phyloP scores from a whole-genome alignment of 2,888 invertebrate species.

The Galerucella pusilla region DNA sequence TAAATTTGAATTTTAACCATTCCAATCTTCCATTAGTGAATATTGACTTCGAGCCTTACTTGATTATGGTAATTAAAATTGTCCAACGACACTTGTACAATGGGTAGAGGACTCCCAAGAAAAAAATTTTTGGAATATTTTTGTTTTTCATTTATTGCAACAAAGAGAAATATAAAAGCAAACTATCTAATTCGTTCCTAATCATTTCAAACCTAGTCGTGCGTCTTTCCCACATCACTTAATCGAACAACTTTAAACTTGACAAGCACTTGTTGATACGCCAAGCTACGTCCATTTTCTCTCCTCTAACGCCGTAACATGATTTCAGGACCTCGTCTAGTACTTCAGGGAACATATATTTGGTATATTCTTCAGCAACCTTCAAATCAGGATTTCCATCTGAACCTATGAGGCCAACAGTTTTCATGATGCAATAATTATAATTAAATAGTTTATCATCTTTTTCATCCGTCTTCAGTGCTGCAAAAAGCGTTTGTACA shows the following conservation, averaged over 20 bases:
- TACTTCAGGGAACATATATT: background rate
- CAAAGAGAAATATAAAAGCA: too few relatives aligned
- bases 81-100: too few relatives aligned
- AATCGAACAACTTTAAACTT: background rate
- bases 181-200: too few relatives aligned
- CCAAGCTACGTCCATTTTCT: background rate
- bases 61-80: too few relatives aligned
- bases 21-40: too few relatives aligned
- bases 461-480: background rate
- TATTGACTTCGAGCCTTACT: too few relatives aligned
- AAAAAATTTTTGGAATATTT: too few relatives aligned
- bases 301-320: background rate
- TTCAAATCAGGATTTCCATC: background rate
- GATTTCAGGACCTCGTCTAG: background rate
- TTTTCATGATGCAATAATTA: background rate
- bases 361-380: background rate
- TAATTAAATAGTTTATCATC: background rate
- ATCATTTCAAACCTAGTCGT: too few relatives aligned
- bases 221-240: background rate
- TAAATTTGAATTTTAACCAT: too few relatives aligned
- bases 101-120: too few relatives aligned
- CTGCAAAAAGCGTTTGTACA: background rate
- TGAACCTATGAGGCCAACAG: background rate
- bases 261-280: background rate
- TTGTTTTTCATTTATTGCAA: too few relatives aligned